These are phyloP conservation scores for Urocynchramus pylzowi DNA, from an alignment of 2,113 vertebrate genomes.

Conservation along the genomic window DNA sequence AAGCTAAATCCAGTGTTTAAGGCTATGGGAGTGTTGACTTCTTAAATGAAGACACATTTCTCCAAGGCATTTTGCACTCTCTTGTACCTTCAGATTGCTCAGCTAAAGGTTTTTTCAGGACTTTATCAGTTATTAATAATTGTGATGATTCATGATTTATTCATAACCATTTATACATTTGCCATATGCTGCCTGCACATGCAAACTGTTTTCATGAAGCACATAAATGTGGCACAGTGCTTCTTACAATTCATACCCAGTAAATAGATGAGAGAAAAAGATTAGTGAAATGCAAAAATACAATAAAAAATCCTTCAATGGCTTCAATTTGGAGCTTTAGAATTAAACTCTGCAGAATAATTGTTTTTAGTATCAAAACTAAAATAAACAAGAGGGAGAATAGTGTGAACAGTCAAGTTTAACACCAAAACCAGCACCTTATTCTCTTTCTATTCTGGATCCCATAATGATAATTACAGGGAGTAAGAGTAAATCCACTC, in stretches of 20 bases:
- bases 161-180: constrained; percentile 61
- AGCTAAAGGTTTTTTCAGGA: constrained; percentile 40
- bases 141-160: constrained; percentile 61
- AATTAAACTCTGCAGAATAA: constrained; percentile 4
- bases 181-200: constrained; percentile 51
- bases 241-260: constrained; percentile 25
- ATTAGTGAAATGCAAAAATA: constrained; percentile 31
- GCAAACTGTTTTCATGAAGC: constrained; percentile 32
- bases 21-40: not conserved
- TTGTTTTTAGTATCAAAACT: constrained; percentile 3
- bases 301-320: not conserved
- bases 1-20: not conserved
- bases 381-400: not conserved
- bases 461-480: not conserved
- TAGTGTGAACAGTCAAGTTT: not conserved
- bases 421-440: not conserved
- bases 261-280: constrained; percentile 10
- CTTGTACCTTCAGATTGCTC: not conserved
- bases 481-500: not conserved
- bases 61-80: constrained; percentile 40
- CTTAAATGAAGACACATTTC: constrained; percentile 1
- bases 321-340: constrained; percentile 1
- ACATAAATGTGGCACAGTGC: not conserved
- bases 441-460: not conserved
- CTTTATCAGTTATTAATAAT: constrained; percentile 67